Evolutionary conservation across 2,113 vertebrate species (phyloP).

Genomic region (Ovis aries): ARS-UI_Ramb_v3.0 NC_056056.1:44296001-44296500

Average conservation of each 20-base stretch:
- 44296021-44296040: background rate
- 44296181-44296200: background rate
- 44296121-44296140: background rate
- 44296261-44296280: slow-evolving; percentile 7
- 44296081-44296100: slow-evolving; percentile 6
- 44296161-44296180: background rate
- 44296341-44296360: background rate
- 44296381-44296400: background rate
- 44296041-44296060: background rate
- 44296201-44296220: background rate
- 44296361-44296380: background rate
- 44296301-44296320: background rate
- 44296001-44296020: background rate
- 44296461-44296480: background rate
- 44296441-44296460: background rate
- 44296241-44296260: slow-evolving; percentile 1
- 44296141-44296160: background rate
- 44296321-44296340: background rate
- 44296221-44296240: background rate
- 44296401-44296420: background rate
- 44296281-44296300: background rate
- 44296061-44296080: background rate
- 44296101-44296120: background rate
- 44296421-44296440: background rate
- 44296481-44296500: background rate